Evolutionary conservation across 2,888 invertebrate genomes (phyloP).

Genomic region (Tenthredo mesomela): DNA sequence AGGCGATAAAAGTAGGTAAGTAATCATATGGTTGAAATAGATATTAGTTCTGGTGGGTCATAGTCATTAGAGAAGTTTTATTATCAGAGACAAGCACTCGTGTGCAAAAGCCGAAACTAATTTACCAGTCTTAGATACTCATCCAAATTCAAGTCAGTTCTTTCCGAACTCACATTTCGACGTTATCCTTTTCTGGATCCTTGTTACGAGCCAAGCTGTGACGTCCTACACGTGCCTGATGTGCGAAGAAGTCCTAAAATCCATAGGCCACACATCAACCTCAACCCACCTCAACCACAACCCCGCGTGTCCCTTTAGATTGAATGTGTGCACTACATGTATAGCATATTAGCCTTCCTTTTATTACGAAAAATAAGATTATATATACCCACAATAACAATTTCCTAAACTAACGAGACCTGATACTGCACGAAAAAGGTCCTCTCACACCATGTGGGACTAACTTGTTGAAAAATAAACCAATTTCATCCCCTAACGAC

Average conservation of each 20-base stretch:
- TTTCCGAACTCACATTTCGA: constrained; percentile 10
- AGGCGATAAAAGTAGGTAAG: background rate
- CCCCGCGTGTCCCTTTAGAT: background rate
- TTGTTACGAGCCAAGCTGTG: constrained; percentile 7
- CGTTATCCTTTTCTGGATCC: background rate
- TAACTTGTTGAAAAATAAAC: background rate
- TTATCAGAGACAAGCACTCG: background rate
- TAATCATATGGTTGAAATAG: background rate
- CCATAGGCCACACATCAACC: background rate
- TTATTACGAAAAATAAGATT: background rate
- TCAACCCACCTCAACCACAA: background rate
- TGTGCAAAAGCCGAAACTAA: background rate
- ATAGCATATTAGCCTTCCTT: background rate
- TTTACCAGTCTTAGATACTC: background rate
- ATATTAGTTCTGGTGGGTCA: background rate
- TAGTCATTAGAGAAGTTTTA: background rate
- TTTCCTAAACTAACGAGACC: background rate
- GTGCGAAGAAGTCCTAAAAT: background rate
- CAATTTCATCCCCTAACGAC: background rate
- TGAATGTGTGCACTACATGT: background rate
- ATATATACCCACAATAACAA: background rate
- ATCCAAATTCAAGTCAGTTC: constrained; percentile 17
- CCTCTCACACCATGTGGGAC: background rate
- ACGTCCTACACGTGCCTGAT: constrained; percentile 23
- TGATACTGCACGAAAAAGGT: background rate